A percentile compares a stretch with the other conserved stretches of the same genome.
Conservation (phyloP, 2,888 invertebrate species). For the Andrena fulva region DNA sequence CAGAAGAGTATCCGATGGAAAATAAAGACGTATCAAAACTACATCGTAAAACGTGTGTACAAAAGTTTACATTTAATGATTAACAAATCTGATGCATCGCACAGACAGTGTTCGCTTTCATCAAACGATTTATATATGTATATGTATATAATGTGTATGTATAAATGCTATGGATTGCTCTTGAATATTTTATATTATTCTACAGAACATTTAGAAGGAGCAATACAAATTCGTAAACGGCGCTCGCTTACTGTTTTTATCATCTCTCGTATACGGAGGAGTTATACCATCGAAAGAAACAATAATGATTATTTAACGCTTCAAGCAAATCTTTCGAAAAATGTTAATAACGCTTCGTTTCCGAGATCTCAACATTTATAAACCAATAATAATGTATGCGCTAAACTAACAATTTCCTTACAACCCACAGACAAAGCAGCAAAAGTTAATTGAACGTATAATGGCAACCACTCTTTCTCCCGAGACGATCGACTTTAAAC, state of each 20-base stretch:
- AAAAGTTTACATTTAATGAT: slow-evolving; percentile 62
- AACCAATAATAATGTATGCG: slow-evolving; percentile 34
- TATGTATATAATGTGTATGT: slow-evolving; percentile 46
- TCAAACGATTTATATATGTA: slow-evolving; percentile 51
- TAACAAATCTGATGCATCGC: slow-evolving; percentile 51
- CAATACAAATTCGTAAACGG: slow-evolving; percentile 30
- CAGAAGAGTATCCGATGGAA: slow-evolving; percentile 56
- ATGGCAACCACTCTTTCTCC: slow-evolving; percentile 5
- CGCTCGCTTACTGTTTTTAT: background rate
- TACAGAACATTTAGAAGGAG: slow-evolving; percentile 45
- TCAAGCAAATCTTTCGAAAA: slow-evolving; percentile 20
- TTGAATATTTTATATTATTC: slow-evolving; percentile 47
- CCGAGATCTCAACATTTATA: slow-evolving; percentile 39
- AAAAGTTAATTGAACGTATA: slow-evolving; percentile 26
- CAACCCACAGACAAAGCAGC: slow-evolving; percentile 26
- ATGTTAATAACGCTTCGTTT: slow-evolving; percentile 14
- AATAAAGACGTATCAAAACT: slow-evolving; percentile 63
- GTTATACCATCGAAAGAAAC: slow-evolving; percentile 23
- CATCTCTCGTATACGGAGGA: slow-evolving; percentile 10
- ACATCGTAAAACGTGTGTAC: slow-evolving; percentile 60
- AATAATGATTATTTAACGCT: slow-evolving; percentile 9
- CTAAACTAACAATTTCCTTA: slow-evolving; percentile 36
- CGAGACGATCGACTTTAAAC: slow-evolving; percentile 9
- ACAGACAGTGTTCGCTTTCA: slow-evolving; percentile 46
- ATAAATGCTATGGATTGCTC: slow-evolving; percentile 61